A percentile compares a stretch with the other conserved stretches of the same genome.
Conservation (phyloP, 2,113 vertebrate species). For the Myxocyprinus asiaticus region DNA sequence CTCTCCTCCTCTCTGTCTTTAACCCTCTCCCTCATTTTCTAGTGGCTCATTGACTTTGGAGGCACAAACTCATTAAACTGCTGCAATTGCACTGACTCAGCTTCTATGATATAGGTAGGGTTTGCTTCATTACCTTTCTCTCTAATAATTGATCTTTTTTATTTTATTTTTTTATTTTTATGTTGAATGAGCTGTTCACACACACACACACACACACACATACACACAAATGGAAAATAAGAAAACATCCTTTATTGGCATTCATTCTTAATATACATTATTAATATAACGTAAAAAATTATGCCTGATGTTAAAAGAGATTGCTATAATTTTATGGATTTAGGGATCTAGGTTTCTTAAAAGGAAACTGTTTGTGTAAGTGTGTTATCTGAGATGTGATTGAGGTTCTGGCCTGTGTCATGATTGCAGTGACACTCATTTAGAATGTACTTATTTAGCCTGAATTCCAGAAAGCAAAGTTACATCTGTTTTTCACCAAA, state of each 20-base stretch:
- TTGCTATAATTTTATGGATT: neutral
- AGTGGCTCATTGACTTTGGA: constrained; percentile 59
- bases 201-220: neutral
- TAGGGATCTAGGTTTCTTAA: no score
- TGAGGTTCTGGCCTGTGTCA: no score
- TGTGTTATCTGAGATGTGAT: no score
- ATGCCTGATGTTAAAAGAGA: neutral
- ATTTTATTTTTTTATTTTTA: constrained; percentile 15
- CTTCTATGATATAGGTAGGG: constrained; percentile 52
- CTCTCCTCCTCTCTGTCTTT: constrained; percentile 28
- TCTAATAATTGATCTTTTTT: constrained; percentile 61
- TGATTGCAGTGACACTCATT: no score
- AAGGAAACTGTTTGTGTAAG: no score
- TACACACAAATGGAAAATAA: neutral
- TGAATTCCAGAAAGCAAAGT: no score
- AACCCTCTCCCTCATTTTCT: constrained; percentile 40
- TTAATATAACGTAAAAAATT: no score
- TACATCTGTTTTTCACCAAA: no score
- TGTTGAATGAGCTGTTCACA: constrained; percentile 18
- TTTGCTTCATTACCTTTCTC: constrained; percentile 63
- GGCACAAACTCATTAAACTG: constrained; percentile 57
- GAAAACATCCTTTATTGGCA: neutral
- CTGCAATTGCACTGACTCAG: constrained; percentile 49
- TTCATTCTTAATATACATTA: neutral
- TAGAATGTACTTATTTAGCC: no score